Percentiles rank a stretch among this genome's conserved stretches.
These are phyloP conservation scores for Eupeodes latifasciatus DNA, from an alignment of 2,888 invertebrate genomes.

Conservation along the genomic window DNA sequence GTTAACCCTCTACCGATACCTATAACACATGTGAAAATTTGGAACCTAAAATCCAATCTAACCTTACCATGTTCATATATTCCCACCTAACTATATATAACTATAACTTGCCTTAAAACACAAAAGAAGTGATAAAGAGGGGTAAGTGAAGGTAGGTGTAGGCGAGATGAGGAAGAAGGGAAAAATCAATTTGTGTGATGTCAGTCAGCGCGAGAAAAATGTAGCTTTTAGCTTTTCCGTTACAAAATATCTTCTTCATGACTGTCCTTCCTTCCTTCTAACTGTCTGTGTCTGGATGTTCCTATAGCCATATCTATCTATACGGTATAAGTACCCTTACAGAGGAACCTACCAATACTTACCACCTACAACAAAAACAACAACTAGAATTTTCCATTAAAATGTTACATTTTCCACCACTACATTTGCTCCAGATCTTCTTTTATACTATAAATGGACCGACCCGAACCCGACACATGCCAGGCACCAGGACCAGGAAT, in stretches of 20 bases:
- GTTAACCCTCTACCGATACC: background rate
- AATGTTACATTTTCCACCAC: slow-evolving; percentile 47
- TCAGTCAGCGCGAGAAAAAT: slow-evolving; percentile 69
- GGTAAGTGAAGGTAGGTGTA: background rate
- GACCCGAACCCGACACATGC: too few relatives aligned
- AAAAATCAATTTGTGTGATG: slow-evolving; percentile 74
- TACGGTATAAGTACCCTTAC: background rate
- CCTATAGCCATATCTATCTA: background rate
- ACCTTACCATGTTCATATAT: background rate
- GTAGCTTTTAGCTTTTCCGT: slow-evolving; percentile 76
- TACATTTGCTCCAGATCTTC: slow-evolving; percentile 29
- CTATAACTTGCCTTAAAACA: slow-evolving; percentile 6
- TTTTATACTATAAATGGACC: too few relatives aligned
- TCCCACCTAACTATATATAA: background rate
- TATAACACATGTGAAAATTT: slow-evolving; percentile 6
- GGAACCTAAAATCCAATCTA: slow-evolving; percentile 12
- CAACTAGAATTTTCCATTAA: background rate
- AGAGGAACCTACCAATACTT: background rate
- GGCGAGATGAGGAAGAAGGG: background rate
- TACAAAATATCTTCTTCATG: slow-evolving; percentile 67
- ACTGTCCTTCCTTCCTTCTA: slow-evolving; percentile 1
- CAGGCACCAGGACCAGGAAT: too few relatives aligned
- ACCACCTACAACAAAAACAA: background rate
- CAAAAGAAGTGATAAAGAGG: background rate
- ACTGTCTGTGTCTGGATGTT: background rate